Evolutionary conservation across 2,113 vertebrate genomes (phyloP).

Genomic region (Donacobius atricapilla): DNA sequence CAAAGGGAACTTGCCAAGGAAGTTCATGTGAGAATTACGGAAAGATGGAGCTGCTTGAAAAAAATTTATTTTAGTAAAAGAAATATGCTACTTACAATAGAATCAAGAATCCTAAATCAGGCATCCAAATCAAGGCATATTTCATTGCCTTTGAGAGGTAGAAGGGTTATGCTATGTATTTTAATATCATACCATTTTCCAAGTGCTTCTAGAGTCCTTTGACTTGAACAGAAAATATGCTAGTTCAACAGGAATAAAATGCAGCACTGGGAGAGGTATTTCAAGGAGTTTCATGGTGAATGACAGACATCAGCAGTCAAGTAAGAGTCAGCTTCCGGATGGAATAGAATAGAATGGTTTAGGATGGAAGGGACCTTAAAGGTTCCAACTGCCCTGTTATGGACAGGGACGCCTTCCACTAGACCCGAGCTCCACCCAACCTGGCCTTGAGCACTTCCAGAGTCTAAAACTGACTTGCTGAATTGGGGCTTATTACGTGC

Average conservation of each 20-base stretch:
- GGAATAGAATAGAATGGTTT: not conserved
- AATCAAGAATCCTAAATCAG: not conserved
- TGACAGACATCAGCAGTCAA: not conserved
- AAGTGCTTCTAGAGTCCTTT: conserved; percentile 17
- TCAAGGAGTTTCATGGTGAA: not conserved
- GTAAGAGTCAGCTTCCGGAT: not conserved
- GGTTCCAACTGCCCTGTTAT: not conserved
- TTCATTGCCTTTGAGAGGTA: not conserved
- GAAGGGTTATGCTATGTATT: not conserved
- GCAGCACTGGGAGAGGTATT: not conserved
- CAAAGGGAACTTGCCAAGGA: not conserved
- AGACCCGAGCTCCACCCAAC: not conserved
- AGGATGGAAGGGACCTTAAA: not conserved
- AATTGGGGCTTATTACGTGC: not conserved
- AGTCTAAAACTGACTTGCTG: not conserved
- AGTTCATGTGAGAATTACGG: not conserved
- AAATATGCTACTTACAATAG: not conserved
- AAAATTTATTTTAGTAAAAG: not conserved
- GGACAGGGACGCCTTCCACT: not conserved
- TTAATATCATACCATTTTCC: not conserved
- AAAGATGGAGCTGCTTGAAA: not conserved
- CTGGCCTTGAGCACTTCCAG: not conserved
- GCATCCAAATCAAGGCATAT: not conserved
- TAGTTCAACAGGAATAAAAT: conserved; percentile 26
- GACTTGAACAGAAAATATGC: conserved; percentile 19